Percentiles rank a stretch among this genome's conserved stretches.
Conservation (phyloP, 1,140 invertebrate species). For the Nylanderia fulva region DNA sequence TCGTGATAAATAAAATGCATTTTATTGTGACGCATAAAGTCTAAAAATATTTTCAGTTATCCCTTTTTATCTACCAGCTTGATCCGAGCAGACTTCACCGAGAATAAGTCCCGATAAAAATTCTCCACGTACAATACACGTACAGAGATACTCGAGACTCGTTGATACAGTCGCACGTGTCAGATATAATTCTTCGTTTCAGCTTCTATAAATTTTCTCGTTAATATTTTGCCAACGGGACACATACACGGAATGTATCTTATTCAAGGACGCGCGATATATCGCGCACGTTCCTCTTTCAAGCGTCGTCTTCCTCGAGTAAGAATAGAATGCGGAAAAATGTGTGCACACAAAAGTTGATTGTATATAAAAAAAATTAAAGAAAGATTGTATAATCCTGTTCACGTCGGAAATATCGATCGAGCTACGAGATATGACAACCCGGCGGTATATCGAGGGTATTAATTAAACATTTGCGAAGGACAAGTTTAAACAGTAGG, state of each 20-base stretch:
- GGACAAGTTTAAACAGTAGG: background rate
- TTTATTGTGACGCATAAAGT: background rate
- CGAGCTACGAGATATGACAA: conserved; percentile 9
- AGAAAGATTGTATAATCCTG: background rate
- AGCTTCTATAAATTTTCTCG: conserved; percentile 59
- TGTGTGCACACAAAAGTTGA: no score
- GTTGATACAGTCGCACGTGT: conserved; percentile 45
- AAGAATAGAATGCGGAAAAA: background rate
- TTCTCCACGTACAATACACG: background rate
- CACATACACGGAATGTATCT: conserved; percentile 9
- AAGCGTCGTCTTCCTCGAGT: background rate
- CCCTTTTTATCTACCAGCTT: background rate
- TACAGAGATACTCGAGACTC: conserved; percentile 37
- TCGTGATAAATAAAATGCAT: conserved; percentile 1
- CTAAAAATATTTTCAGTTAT: conserved; percentile 20
- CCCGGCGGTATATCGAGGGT: background rate
- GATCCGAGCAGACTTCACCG: background rate
- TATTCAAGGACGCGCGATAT: background rate
- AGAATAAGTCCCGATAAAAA: conserved; percentile 19
- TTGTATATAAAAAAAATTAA: background rate
- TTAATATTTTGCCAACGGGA: conserved; percentile 68
- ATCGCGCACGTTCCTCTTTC: conserved; percentile 13
- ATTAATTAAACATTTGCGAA: conserved; percentile 74
- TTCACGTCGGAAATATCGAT: conserved; percentile 35
- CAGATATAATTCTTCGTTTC: conserved; percentile 62